A percentile compares a stretch with the other conserved stretches of the same genome.
These are phyloP conservation scores for Leptoteleia sp. DNA, from an alignment of 1,140 invertebrate genomes.

Conservation along the genomic window DNA sequence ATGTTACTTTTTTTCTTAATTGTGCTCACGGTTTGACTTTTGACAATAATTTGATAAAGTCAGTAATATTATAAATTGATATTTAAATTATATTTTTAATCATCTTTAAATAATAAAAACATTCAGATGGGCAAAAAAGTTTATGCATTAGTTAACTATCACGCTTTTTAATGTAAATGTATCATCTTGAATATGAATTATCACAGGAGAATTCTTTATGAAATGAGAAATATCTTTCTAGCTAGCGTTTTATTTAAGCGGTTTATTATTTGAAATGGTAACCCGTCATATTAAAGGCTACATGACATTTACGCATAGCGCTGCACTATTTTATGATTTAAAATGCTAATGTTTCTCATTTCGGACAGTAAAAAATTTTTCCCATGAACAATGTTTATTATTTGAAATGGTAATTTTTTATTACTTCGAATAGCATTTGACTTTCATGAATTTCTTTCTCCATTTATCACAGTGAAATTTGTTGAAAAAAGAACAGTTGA, in stretches of 20 bases:
- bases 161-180: slow-evolving; percentile 33
- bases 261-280: slow-evolving; percentile 41
- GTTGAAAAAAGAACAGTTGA: too few relatives aligned
- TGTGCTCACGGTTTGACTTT: too few relatives aligned
- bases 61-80: too few relatives aligned
- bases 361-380: slow-evolving; percentile 13
- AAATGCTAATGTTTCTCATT: slow-evolving; percentile 34
- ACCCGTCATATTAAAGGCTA: slow-evolving; percentile 23
- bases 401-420: slow-evolving; percentile 29
- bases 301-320: slow-evolving; percentile 13
- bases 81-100: too few relatives aligned
- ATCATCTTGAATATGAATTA: slow-evolving; percentile 43
- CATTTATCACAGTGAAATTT: neutral
- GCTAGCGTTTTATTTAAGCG: slow-evolving; percentile 20
- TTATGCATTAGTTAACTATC: slow-evolving; percentile 23
- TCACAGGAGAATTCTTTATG: slow-evolving; percentile 23
- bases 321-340: slow-evolving; percentile 16
- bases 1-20: too few relatives aligned
- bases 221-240: slow-evolving; percentile 30
- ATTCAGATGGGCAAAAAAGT: too few relatives aligned
- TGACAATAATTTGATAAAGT: too few relatives aligned
- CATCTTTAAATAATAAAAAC: too few relatives aligned
- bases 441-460: neutral
- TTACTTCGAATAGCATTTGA: neutral
- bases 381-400: slow-evolving; percentile 26